Evolutionary conservation across 1,140 invertebrate genomes (phyloP), one percentile per base, ranked within the genome.

Genomic region (Aphelenchoides besseyi): DNA sequence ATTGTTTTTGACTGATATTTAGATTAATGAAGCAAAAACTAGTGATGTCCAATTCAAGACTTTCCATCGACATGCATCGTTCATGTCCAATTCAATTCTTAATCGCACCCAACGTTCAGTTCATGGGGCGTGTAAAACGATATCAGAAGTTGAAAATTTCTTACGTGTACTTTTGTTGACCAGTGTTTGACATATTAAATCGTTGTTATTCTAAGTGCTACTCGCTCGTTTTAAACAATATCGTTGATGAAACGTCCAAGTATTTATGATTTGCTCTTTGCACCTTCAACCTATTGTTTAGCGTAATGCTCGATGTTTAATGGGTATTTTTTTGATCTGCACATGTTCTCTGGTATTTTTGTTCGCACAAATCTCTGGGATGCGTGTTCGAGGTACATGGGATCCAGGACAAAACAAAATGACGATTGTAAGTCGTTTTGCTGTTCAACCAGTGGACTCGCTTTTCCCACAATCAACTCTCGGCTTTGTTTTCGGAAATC

Each of bases 401-500:
- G 36, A 66, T 36, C 32, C 30, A 1, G n/a, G 12, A 12, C 28
- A 66, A n/a, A 37, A 66, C n/a, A 37, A 30, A n/a, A 23, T 66
- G 63, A 16, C 2, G 63, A 35, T 66, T 53, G 36, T 66, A 12
- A 66, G 28, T 0, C 16, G 32, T n/a, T 66, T 66, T 53, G 63
- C n/a, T 23, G 29, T 66, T 29, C 63, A 66, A 8, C 63, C 63
- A 23, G n/a, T 66, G 16, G 28, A 66, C 30, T n/a, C 30, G 36
- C n/a, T 66, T 16, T n/a, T 36, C 16, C 63, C 63, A 28, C 32
- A 66, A 37, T 41, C 30, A 18, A 66, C 63, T 32, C 30, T 12
- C 30, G 63, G 63, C 12, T 66, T 66, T 37, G 16, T 66, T n/a
- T 66, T 66, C 30, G 63, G 63, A 1, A 66, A 66, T 66, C 28